Conservation (phyloP, 2,797 vertebrate species). For the Phaenicophaeus curvirostris region DNA sequence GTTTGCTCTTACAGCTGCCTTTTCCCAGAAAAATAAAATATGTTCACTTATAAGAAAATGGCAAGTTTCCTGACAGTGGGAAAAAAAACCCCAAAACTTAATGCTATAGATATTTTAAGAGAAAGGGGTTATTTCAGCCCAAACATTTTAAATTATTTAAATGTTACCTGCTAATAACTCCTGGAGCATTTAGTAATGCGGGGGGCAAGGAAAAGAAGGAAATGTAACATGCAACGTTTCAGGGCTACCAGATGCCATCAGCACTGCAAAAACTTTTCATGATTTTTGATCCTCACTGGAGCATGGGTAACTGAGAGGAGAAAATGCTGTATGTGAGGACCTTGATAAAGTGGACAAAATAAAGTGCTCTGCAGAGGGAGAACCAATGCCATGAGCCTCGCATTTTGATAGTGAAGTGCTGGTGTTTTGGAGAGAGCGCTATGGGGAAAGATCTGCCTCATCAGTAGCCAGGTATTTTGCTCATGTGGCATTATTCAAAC, state of each 20-base stretch:
- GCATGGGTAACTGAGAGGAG: background rate
- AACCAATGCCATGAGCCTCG: background rate
- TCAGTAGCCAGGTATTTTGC: background rate
- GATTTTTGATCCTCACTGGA: background rate
- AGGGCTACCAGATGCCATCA: constrained; percentile 8
- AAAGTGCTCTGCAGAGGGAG: background rate
- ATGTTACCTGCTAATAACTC: background rate
- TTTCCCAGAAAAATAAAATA: background rate
- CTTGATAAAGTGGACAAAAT: background rate
- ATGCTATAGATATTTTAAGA: background rate
- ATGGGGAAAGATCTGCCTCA: background rate
- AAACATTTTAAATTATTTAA: background rate
- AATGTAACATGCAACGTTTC: background rate
- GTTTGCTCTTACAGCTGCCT: background rate
- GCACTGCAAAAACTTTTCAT: background rate
- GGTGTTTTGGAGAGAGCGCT: background rate
- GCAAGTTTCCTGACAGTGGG: background rate
- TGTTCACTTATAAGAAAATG: background rate
- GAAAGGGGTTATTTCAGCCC: background rate
- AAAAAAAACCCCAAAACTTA: background rate
- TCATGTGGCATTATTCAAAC: background rate
- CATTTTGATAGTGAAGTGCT: background rate
- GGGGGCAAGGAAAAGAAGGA: background rate
- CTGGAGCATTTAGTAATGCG: background rate
- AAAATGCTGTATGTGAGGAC: background rate